Evolutionary conservation across 2,113 vertebrate species (phyloP).

Genomic region (Myiagra hebetior): DNA sequence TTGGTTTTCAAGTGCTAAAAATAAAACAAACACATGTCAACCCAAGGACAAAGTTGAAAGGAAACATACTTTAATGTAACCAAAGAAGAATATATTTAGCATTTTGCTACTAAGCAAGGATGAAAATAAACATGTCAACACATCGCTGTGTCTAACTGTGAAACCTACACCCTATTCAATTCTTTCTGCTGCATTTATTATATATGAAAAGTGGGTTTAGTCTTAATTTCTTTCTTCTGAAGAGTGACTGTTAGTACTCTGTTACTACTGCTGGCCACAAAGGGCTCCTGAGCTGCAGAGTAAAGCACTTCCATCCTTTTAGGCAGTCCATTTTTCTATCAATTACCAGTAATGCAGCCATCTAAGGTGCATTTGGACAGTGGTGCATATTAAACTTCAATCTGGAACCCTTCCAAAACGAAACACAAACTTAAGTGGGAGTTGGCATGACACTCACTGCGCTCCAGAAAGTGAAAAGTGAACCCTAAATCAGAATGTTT

Average conservation of each 20-base stretch:
- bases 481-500: not conserved
- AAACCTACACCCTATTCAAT: not conserved
- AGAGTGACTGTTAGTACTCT: not conserved
- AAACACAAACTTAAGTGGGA: not conserved
- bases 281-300: not conserved
- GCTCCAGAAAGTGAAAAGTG: not conserved
- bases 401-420: slow-evolving; percentile 23
- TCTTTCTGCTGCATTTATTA: not conserved
- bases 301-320: not conserved
- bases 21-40: slow-evolving; percentile 51
- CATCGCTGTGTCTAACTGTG: not conserved
- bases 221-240: not conserved
- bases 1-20: slow-evolving; percentile 49
- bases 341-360: not conserved
- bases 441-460: not conserved
- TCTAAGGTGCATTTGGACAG: not conserved
- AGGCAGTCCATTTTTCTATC: not conserved
- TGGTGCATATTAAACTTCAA: not conserved
- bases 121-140: slow-evolving; percentile 63
- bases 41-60: slow-evolving; percentile 47
- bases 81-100: slow-evolving; percentile 58
- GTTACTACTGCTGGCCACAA: not conserved
- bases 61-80: slow-evolving; percentile 50
- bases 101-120: slow-evolving; percentile 55
- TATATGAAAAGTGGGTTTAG: not conserved